Percentiles rank a stretch among this genome's conserved stretches.
Evolutionary conservation across 2,797 vertebrate species (phyloP).

Genomic region (Helarctos malayanus): DNA sequence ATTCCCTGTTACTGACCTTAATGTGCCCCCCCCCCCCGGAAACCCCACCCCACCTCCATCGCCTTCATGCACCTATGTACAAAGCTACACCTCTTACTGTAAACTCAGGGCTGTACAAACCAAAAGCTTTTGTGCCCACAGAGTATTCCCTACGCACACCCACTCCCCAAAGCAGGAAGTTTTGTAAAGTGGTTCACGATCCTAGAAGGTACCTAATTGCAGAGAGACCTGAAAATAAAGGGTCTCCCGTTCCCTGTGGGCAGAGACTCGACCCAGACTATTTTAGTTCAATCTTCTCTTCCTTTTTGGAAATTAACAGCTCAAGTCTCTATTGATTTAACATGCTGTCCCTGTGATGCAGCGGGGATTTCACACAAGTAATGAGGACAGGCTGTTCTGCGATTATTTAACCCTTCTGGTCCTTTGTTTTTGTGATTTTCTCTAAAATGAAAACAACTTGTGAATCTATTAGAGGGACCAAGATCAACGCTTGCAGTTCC

Average conservation of each 20-base stretch:
- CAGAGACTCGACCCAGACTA: constrained; percentile 77
- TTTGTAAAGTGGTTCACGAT: constrained; percentile 78
- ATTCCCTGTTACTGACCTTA: not conserved
- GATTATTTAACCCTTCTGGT: constrained; percentile 52
- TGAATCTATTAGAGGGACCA: not conserved
- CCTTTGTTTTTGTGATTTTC: constrained; percentile 54
- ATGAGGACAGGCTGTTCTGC: constrained; percentile 69
- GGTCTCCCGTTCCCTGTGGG: constrained; percentile 81
- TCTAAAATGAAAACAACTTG: not conserved
- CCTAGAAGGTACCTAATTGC: constrained; percentile 79
- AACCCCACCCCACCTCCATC: not conserved
- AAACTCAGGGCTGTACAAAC: constrained; percentile 54
- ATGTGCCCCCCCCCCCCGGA: not conserved
- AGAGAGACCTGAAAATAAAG: constrained; percentile 73
- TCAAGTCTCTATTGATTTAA: constrained; percentile 84
- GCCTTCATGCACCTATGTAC: not conserved
- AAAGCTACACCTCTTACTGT: not conserved
- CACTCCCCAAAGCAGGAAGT: constrained; percentile 28
- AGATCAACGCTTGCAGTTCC: not conserved
- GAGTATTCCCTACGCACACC: not conserved
- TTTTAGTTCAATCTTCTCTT: constrained; percentile 86
- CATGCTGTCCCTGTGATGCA: constrained; percentile 80
- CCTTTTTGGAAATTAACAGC: constrained; percentile 84
- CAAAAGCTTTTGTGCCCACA: constrained; percentile 33
- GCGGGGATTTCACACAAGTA: constrained; percentile 62